These are phyloP conservation scores for Triplophysa bombifrons DNA, from an alignment of 2,797 vertebrate species.

Conservation along the genomic window DNA sequence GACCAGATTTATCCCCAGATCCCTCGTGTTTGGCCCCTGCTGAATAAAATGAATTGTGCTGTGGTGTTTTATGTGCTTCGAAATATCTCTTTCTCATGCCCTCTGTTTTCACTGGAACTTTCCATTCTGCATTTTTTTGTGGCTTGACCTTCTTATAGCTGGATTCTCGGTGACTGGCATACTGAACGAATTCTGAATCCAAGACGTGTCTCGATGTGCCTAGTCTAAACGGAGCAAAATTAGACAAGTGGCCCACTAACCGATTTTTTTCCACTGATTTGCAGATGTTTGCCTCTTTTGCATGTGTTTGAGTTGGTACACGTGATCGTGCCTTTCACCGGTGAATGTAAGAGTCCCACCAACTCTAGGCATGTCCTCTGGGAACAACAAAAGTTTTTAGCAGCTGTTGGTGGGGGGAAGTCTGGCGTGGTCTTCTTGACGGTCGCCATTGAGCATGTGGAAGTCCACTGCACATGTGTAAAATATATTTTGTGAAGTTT, in stretches of 20 bases:
- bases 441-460: not conserved
- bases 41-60: slow-evolving; percentile 37
- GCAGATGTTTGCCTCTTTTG: slow-evolving; percentile 19
- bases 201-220: slow-evolving; percentile 13
- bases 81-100: slow-evolving; percentile 13
- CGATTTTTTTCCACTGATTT: slow-evolving; percentile 17
- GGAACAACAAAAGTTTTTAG: not conserved
- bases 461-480: not conserved
- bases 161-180: slow-evolving; percentile 29
- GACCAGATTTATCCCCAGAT: not conserved
- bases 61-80: slow-evolving; percentile 12
- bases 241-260: slow-evolving; percentile 9
- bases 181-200: slow-evolving; percentile 7
- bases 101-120: slow-evolving; percentile 8
- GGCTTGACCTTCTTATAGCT: slow-evolving; percentile 31
- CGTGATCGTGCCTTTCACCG: not conserved
- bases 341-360: not conserved
- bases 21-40: not conserved
- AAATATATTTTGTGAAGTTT: not conserved
- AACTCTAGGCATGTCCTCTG: not conserved
- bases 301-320: not conserved
- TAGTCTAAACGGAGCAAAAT: not conserved
- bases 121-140: slow-evolving; percentile 31
- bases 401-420: not conserved
- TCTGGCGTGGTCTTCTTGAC: not conserved